Evolutionary conservation across 2,888 invertebrate genomes (phyloP).

Genomic region (Hesperia comma): DNA sequence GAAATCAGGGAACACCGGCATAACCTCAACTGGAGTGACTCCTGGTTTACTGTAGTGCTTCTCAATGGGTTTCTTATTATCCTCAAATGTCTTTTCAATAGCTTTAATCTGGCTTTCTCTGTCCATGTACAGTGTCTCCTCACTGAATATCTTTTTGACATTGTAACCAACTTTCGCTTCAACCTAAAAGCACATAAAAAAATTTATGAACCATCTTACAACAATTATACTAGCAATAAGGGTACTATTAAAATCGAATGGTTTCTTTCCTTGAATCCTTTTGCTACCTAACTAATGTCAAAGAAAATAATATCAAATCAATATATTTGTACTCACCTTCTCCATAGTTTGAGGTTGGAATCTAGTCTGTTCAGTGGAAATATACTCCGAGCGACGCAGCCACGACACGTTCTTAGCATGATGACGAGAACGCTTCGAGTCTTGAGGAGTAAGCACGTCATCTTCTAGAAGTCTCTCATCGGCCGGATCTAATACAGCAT

Average conservation of each 20-base stretch:
- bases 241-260: too few species aligned
- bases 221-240: too few species aligned
- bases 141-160: slow-evolving; percentile 96
- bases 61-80: slow-evolving; percentile 92
- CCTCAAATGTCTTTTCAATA: slow-evolving; percentile 98
- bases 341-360: slow-evolving; percentile 98
- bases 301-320: not conserved
- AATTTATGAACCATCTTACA: too few species aligned
- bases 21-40: slow-evolving; percentile 93
- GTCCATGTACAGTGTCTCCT: slow-evolving; percentile 97
- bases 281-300: too few species aligned
- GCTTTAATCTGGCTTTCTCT: slow-evolving; percentile 98
- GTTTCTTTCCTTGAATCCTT: too few species aligned
- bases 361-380: slow-evolving; percentile 98
- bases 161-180: slow-evolving; percentile 99
- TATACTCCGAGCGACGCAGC: slow-evolving; percentile 99
- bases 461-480: slow-evolving; percentile 98
- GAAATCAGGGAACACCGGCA: slow-evolving; percentile 97
- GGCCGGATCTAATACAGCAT: slow-evolving; percentile 91
- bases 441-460: slow-evolving; percentile 94
- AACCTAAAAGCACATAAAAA: slow-evolving; percentile 77
- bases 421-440: slow-evolving; percentile 95
- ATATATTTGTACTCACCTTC: slow-evolving; percentile 82
- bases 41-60: slow-evolving; percentile 99
- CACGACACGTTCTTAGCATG: slow-evolving; percentile 99